These are phyloP conservation scores for Apis laboriosa DNA, from an alignment of 1,140 invertebrate species.

Conservation along the genomic window DNA sequence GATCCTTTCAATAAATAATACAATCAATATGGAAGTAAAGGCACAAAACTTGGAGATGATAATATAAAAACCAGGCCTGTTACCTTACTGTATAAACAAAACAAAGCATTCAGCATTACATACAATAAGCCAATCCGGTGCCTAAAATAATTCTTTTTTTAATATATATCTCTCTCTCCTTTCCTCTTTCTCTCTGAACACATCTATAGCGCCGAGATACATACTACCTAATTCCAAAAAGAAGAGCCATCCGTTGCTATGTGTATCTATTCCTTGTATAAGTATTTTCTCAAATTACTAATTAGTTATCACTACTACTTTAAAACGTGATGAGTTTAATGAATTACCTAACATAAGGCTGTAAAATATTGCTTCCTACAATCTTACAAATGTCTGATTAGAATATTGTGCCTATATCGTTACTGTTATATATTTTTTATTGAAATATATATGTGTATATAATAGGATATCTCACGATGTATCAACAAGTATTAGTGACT, in stretches of 20 bases:
- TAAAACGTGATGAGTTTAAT: constrained; percentile 72
- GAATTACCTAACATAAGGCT: constrained; percentile 79
- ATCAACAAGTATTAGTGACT: constrained; percentile 78
- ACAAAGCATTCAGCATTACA: constrained; percentile 52
- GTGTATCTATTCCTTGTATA: constrained; percentile 77
- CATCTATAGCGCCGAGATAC: constrained; percentile 83
- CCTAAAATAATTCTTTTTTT: constrained; percentile 67
- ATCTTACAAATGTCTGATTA: constrained; percentile 77
- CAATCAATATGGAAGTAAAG: constrained; percentile 72
- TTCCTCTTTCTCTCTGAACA: constrained; percentile 80
- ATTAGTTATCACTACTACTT: constrained; percentile 72
- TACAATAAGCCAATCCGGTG: constrained; percentile 71
- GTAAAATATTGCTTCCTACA: constrained; percentile 79
- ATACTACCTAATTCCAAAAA: constrained; percentile 81
- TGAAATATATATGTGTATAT: constrained; percentile 77
- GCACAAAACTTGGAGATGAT: constrained; percentile 71
- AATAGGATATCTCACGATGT: constrained; percentile 77
- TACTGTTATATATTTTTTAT: constrained; percentile 71
- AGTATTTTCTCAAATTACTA: constrained; percentile 75
- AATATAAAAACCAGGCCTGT: constrained; percentile 40
- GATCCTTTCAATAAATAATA: constrained; percentile 75
- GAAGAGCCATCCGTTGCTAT: constrained; percentile 77
- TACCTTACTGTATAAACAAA: constrained; percentile 62
- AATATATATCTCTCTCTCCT: neutral
- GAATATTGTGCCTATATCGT: constrained; percentile 77